Conservation (phyloP, 2,888 invertebrate species). For the Oligia fasciuncula region DNA sequence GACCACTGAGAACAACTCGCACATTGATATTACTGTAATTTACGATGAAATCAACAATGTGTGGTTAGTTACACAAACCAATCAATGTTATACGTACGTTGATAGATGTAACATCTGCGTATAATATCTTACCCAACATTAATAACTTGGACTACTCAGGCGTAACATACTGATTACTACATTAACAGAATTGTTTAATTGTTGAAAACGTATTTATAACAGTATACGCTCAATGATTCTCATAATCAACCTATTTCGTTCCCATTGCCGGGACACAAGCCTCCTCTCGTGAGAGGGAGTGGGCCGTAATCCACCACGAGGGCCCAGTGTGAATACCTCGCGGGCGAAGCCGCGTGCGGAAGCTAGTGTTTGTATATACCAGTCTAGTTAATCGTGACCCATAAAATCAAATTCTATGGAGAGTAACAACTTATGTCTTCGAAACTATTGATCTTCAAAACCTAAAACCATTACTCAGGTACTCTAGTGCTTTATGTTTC, state of each 20-base stretch:
- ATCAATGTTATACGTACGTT: constrained; percentile 21
- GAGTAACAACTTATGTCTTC: not conserved
- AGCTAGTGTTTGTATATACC: no score
- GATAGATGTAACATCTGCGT: constrained; percentile 27
- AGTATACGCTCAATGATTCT: not conserved
- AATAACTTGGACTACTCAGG: constrained; percentile 26
- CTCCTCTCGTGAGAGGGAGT: not conserved
- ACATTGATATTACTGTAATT: constrained; percentile 3
- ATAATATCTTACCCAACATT: constrained; percentile 40
- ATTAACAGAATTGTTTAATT: constrained; percentile 7
- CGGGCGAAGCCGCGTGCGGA: no score
- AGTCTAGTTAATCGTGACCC: not conserved
- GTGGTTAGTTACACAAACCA: constrained; percentile 35
- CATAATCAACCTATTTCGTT: not conserved
- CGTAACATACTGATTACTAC: constrained; percentile 17
- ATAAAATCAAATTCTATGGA: constrained; percentile 8
- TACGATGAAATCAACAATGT: constrained; percentile 13
- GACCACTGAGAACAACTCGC: not conserved
- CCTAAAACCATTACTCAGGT: constrained; percentile 33
- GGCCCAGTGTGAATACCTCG: not conserved
- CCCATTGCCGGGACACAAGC: not conserved
- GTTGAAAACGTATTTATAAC: not conserved
- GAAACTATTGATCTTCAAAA: constrained; percentile 30
- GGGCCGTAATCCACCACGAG: not conserved
- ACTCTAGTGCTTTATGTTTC: constrained; percentile 32